phyloP scores from a whole-genome alignment of 2,888 invertebrate genomes.

The Eupithecia insigniata region DNA sequence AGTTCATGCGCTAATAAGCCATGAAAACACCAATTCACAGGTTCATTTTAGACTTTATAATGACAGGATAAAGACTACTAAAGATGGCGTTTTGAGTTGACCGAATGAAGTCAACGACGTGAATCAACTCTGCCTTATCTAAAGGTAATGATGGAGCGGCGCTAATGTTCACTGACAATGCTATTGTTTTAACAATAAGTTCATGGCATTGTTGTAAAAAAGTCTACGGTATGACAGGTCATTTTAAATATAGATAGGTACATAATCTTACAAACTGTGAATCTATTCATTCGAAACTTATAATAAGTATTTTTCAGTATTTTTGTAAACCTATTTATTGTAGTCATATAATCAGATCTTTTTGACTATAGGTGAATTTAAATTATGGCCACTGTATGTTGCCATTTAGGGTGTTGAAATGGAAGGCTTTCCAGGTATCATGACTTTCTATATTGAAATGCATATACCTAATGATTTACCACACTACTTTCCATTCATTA shows the following conservation, averaged over 20 bases:
- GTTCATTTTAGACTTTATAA: background rate
- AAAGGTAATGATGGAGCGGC: background rate
- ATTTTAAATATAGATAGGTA: background rate
- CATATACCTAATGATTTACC: too few relatives aligned
- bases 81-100: background rate
- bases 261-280: too few relatives aligned
- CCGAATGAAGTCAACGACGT: background rate
- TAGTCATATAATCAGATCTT: too few relatives aligned
- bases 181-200: background rate
- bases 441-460: too few relatives aligned
- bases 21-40: background rate
- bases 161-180: background rate
- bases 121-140: background rate
- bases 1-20: conserved; percentile 29
- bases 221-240: background rate
- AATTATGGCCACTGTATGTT: too few relatives aligned
- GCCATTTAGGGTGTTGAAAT: too few relatives aligned
- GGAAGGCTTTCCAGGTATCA: too few relatives aligned
- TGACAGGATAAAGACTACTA: background rate
- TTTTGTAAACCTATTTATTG: too few relatives aligned
- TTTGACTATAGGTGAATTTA: too few relatives aligned
- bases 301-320: too few relatives aligned
- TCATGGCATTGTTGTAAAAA: background rate
- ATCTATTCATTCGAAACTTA: too few relatives aligned
- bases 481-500: too few relatives aligned